A percentile compares a stretch with the other conserved stretches of the same genome.
Evolutionary conservation across 2,888 invertebrate genomes (phyloP).

Genomic region (Rhagonycha lutea): DNA sequence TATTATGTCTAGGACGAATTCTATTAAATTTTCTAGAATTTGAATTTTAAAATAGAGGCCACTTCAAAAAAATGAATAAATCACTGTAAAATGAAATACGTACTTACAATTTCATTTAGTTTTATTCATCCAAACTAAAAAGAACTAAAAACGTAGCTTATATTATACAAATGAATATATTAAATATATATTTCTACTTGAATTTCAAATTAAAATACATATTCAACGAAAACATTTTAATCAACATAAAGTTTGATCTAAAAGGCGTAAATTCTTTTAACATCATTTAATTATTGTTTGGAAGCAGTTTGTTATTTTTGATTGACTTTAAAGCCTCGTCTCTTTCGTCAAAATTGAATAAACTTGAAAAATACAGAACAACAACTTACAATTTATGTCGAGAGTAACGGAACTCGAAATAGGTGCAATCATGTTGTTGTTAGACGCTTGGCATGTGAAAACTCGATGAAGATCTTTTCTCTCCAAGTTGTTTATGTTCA

Average conservation of each 20-base stretch:
- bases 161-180: not conserved
- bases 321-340: not conserved
- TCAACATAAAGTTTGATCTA: not conserved
- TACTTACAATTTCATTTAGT: not conserved
- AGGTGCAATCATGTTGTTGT: constrained; percentile 70
- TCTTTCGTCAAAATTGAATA: not conserved
- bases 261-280: not conserved
- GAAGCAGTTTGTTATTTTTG: not conserved
- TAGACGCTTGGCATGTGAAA: constrained; percentile 72
- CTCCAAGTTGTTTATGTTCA: constrained; percentile 67
- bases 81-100: not conserved
- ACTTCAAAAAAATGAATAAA: not conserved
- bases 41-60: not conserved
- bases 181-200: not conserved
- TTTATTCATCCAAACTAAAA: not conserved
- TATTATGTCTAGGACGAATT: not conserved
- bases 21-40: not conserved
- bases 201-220: not conserved
- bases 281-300: not conserved
- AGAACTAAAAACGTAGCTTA: not conserved
- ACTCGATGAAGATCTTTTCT: constrained; percentile 67
- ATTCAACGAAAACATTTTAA: not conserved
- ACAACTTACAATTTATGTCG: constrained; percentile 73
- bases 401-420: constrained; percentile 67
- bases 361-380: not conserved